Evolutionary conservation across 2,797 vertebrate genomes (phyloP), one percentile per base, ranked within the genome.

Genomic region (Lagocephalus sceleratus): DNA sequence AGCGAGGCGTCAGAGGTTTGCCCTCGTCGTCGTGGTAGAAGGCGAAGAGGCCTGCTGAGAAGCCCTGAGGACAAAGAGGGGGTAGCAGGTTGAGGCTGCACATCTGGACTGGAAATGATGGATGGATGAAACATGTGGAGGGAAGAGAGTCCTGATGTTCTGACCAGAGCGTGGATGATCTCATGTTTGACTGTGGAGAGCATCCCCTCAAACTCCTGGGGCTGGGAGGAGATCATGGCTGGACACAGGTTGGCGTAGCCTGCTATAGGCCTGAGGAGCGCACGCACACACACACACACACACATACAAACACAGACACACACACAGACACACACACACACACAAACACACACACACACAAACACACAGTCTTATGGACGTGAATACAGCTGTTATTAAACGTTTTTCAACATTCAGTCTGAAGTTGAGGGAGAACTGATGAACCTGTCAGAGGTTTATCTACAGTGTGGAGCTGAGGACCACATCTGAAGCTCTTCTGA

Each of bases 231-330:
- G 87, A 98, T 98, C 96, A 97, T 98, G 49, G 91, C 89, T 51
- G 97, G 97, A 88, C 97, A 99, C 75, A 99, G 89, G 83, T 98
- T 99, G 64, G 97, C 97, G 65, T 99, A 99, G 52, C 97, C 97
- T 60, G 97, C 97, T 63, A 99, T 85, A 6, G 97, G 97, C 66
- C 97, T 99, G 69, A 0, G 48, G 17, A 20, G 48, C 49, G 51
- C 26, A 39, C 38, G 3, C 38, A 39, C 35, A 3, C 35, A 39
- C 35, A 16, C 40, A 16, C 40, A 5, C 40, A 19, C n/a, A 66
- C 32, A 57, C 21, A 45, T 17, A 56, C 43, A 42, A n/a, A 43
- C 42, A 20, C 29, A 42, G 16, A 42, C 40, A 19, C 40, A 40
- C 39, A 10, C 5, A 40, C 38, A 40, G 12, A 7, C 5, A 64